Conservation (phyloP, 1,140 invertebrate species). For the Drosophila melanica region DNA sequence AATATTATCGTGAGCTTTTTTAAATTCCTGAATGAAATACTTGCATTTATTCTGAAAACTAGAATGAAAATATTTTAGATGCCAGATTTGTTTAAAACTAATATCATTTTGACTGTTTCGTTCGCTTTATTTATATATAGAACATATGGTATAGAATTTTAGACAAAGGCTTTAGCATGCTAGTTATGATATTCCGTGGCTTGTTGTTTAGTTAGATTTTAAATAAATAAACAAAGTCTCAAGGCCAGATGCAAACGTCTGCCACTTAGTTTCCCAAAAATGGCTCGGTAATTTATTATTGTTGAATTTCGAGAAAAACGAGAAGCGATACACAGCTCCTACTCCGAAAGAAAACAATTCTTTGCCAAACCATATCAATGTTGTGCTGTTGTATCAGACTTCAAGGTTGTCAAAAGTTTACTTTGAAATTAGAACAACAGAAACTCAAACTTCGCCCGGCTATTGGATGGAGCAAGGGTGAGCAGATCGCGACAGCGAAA, state of each 20-base stretch:
- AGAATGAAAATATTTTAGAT: no score
- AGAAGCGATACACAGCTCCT: neutral
- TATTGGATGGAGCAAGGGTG: neutral
- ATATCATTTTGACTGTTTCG: no score
- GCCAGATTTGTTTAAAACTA: no score
- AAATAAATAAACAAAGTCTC: neutral
- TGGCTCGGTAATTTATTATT: conserved; percentile 1
- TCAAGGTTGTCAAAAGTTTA: conserved; percentile 39
- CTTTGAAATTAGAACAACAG: conserved; percentile 71
- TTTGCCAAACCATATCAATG: conserved; percentile 2
- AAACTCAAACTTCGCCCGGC: conserved; percentile 46
- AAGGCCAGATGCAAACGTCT: neutral
- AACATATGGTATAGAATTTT: no score
- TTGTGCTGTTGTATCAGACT: conserved; percentile 32
- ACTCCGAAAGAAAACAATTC: neutral
- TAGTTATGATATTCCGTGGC: neutral
- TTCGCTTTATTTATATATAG: no score
- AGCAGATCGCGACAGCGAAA: neutral
- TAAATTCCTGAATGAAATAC: no score
- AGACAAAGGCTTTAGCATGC: neutral
- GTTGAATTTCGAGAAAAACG: conserved; percentile 7
- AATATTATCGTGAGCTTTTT: no score
- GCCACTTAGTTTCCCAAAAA: neutral
- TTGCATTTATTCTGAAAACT: no score
- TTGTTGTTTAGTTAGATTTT: no score